Conservation (phyloP, 2,113 vertebrate genomes). For the Speoplatyrhinus poulsoni region DNA sequence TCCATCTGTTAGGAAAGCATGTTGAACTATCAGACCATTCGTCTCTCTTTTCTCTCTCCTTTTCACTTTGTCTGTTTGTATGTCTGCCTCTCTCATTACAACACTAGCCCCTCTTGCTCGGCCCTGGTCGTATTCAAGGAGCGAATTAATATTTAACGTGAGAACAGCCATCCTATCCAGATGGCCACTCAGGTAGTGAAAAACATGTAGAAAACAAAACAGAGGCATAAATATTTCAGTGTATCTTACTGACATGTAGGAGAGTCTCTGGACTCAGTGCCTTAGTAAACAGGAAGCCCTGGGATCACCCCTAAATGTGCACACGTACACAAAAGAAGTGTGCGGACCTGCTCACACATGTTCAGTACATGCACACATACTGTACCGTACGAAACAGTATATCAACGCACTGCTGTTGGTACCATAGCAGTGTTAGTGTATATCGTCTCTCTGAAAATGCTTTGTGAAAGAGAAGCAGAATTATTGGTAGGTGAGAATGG, state of each 20-base stretch:
- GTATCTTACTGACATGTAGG: conserved; percentile 28
- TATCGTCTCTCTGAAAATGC: not conserved
- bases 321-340: not conserved
- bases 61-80: conserved; percentile 18
- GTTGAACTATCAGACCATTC: conserved; percentile 43
- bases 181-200: conserved; percentile 59
- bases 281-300: conserved; percentile 31
- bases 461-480: conserved; percentile 9
- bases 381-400: conserved; percentile 17
- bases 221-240: conserved; percentile 67
- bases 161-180: conserved; percentile 58
- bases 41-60: not conserved
- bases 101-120: conserved; percentile 57
- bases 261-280: conserved; percentile 20
- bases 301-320: not conserved
- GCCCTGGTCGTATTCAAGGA: conserved; percentile 53
- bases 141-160: conserved; percentile 67
- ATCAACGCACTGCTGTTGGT: conserved; percentile 56
- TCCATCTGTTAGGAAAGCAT: conserved; percentile 71
- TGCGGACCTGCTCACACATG: conserved; percentile 26
- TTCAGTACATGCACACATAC: conserved; percentile 18
- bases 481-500: conserved; percentile 49
- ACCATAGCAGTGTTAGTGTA: conserved; percentile 52
- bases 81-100: conserved; percentile 57
- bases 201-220: conserved; percentile 58